These are phyloP conservation scores for Toxostoma redivivum DNA, from an alignment of 2,113 vertebrate genomes.

Conservation along the genomic window DNA sequence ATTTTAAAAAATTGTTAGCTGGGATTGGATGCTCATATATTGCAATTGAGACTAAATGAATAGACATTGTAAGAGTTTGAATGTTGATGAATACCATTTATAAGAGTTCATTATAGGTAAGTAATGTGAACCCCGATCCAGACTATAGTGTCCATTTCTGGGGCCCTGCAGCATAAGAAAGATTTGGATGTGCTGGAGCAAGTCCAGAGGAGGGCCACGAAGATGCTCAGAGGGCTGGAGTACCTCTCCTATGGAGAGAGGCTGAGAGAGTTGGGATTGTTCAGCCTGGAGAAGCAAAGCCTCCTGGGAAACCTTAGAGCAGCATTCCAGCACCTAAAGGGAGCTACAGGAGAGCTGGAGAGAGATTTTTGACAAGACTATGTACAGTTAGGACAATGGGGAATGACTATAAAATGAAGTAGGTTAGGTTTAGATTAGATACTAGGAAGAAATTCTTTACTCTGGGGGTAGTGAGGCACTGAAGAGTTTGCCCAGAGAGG, in stretches of 20 bases:
- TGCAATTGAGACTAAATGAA: background rate
- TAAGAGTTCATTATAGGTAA: background rate
- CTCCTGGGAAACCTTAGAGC: background rate
- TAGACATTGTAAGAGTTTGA: background rate
- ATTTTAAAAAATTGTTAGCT: background rate
- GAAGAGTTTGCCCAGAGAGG: background rate
- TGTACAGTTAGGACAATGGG: background rate
- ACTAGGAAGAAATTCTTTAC: background rate
- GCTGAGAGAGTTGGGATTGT: background rate
- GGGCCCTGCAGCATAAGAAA: background rate
- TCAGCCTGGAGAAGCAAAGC: background rate
- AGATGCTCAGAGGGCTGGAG: background rate
- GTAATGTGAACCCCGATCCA: accelerated
- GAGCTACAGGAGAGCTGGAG: background rate
- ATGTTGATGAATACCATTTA: background rate
- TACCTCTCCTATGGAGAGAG: background rate
- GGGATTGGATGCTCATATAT: background rate
- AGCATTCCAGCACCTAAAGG: background rate
- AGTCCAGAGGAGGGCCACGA: background rate
- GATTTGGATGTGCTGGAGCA: background rate
- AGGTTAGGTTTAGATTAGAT: background rate
- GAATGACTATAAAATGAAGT: background rate
- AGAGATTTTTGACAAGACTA: background rate
- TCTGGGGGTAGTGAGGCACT: background rate
- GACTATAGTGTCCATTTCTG: background rate